Evolutionary conservation across 2,113 vertebrate genomes (phyloP).

Genomic region (Corvus moneduloides): DNA sequence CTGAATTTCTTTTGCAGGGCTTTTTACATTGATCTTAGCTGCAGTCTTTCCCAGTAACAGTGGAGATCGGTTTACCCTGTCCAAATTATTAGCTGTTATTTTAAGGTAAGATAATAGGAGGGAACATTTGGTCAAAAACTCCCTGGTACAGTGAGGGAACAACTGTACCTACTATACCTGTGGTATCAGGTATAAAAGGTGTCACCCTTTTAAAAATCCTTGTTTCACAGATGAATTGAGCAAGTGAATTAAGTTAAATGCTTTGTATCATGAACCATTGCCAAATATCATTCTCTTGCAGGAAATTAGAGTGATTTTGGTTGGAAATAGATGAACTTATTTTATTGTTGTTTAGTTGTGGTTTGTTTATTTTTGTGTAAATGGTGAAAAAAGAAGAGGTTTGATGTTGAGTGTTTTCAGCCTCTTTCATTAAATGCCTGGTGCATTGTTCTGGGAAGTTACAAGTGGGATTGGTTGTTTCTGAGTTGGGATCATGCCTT

Average conservation of each 20-base stretch:
- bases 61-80: constrained; percentile 94
- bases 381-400: not conserved
- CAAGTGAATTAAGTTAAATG: not conserved
- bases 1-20: constrained; percentile 72
- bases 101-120: constrained; percentile 81
- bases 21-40: constrained; percentile 93
- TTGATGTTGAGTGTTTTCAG: not conserved
- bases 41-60: constrained; percentile 96
- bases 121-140: not conserved
- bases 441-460: not conserved
- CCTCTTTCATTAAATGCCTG: not conserved
- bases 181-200: not conserved
- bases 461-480: not conserved
- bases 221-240: not conserved
- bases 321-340: not conserved
- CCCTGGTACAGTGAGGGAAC: not conserved
- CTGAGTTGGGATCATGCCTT: not conserved
- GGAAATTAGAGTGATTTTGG: not conserved
- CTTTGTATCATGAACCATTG: not conserved
- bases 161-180: not conserved
- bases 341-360: not conserved
- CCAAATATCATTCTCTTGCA: not conserved
- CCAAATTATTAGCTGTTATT: constrained; percentile 91
- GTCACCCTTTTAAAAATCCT: not conserved
- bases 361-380: not conserved